Evolutionary conservation across 2,888 invertebrate genomes (phyloP), one percentile per base, ranked within the genome.

Genomic region (Hyles lineata): DNA sequence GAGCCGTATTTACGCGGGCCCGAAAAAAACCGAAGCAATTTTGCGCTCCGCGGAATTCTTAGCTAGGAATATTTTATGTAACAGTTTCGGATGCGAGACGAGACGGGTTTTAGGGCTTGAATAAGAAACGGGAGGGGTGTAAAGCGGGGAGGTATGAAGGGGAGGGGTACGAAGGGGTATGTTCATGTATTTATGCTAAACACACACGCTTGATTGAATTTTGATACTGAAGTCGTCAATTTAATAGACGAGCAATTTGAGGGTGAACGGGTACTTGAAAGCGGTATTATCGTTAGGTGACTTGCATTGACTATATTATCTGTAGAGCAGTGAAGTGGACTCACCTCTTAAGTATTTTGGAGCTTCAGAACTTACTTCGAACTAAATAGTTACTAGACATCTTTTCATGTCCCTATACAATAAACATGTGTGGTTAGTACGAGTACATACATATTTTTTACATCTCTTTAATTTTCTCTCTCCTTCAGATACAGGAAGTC

Each of bases 1-100:
- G 79, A 83, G 79, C 80, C 79, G 74, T 81, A 82, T 82, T 77
- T 80, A 80, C 78, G 78, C 19, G 55, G 61, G 35, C 32, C 23
- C 43, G 50, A 52, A 62, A 70, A 70, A 60, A 72, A 70, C 61
- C 58, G 55, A 72, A 32, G 35, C 58, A 62, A 73, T 73, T 73
- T 73, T 62, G 73, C 73, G 61, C 35, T 73, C 70, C 73, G 55
- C 23, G 21, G 62, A 73, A 73, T 32, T 60, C 23, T 71, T n/a
- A 17, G 50, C 29, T 29, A 19, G 9, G 32, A 55, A 35, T 43
- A 67, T 35, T 72, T 58, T 67, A 67, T 58, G 74, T 32, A 29
- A 60, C 11, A 11, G 67, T 23, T n/a, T 55, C 23, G 43, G 43
- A 5, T 23, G 23, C 21, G 43, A 15, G 43, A 35, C 63, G 63